phyloP scores from a whole-genome alignment of 2,113 vertebrate species.

The Trichechus manatus region DNA sequence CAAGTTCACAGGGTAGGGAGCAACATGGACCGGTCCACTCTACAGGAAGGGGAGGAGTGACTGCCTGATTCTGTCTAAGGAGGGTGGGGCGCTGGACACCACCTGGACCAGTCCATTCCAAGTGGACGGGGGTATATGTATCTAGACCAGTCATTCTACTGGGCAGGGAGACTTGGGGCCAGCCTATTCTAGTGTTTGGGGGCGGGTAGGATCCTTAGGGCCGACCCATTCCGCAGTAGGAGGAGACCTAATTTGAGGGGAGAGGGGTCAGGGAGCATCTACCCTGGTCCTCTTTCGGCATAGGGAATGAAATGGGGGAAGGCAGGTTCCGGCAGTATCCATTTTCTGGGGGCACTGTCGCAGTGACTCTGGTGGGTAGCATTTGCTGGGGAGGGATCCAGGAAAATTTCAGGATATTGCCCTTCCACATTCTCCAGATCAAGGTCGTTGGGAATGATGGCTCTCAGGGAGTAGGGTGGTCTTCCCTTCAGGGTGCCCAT shows the following conservation, averaged over 20 bases:
- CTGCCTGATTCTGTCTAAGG: background rate
- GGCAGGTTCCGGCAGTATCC: slow-evolving; percentile 65
- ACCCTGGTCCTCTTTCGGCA: slow-evolving; percentile 69
- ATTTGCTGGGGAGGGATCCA: background rate
- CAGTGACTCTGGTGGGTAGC: slow-evolving; percentile 19
- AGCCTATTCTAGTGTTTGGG: slow-evolving; percentile 62
- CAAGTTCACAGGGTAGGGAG: background rate
- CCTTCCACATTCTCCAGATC: background rate
- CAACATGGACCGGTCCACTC: background rate
- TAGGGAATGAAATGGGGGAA: slow-evolving; percentile 1
- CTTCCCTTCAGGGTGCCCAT: background rate
- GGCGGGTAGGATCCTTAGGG: background rate
- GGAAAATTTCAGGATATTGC: background rate
- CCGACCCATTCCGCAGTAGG: background rate
- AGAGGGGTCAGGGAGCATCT: background rate
- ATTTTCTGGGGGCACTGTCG: background rate
- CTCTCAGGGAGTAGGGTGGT: slow-evolving; percentile 17
- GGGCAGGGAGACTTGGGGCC: background rate
- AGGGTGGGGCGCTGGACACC: background rate
- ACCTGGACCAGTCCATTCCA: background rate
- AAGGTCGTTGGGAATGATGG: slow-evolving; percentile 49
- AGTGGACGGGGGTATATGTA: background rate
- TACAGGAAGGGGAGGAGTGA: background rate
- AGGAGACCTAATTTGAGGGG: background rate
- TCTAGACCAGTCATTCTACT: slow-evolving; percentile 35